Evolutionary conservation across 2,888 invertebrate genomes (phyloP).

Genomic region (Cistogaster globosa): DNA sequence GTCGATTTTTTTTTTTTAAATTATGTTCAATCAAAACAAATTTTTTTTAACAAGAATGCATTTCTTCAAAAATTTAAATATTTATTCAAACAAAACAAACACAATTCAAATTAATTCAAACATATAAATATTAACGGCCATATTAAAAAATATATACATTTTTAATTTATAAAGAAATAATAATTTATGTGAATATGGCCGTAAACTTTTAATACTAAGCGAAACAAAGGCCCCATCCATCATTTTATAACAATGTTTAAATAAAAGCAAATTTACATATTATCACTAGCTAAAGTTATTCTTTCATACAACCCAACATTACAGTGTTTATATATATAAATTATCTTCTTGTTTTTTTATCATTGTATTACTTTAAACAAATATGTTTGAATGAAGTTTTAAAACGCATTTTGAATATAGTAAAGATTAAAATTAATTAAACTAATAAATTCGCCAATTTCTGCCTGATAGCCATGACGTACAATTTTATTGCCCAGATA

Average conservation of each 20-base stretch:
- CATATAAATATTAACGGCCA: no score
- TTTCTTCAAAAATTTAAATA: no score
- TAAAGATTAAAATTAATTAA: conserved; percentile 82
- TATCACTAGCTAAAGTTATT: conserved; percentile 15
- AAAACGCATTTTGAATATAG: conserved; percentile 74
- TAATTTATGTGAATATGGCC: no score
- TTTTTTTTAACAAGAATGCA: no score
- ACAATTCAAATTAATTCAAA: no score
- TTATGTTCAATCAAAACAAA: no score
- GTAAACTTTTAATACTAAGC: conserved; percentile 29
- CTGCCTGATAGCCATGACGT: conserved; percentile 81
- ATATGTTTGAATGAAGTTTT: neutral
- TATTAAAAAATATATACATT: no score
- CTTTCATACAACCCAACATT: conserved; percentile 31
- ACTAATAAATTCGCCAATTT: conserved; percentile 82
- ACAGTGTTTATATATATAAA: conserved; percentile 8
- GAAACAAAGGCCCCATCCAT: neutral
- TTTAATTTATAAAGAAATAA: no score
- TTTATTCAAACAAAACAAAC: no score
- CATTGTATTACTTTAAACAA: neutral
- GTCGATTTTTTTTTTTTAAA: no score
- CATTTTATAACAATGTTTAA: conserved; percentile 21
- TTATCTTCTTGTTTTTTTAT: neutral
- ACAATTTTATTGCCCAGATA: conserved; percentile 82
- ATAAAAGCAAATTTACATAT: conserved; percentile 20